These are phyloP conservation scores for Phyllotreta striolata DNA, from an alignment of 2,888 invertebrate species.

Conservation along the genomic window DNA sequence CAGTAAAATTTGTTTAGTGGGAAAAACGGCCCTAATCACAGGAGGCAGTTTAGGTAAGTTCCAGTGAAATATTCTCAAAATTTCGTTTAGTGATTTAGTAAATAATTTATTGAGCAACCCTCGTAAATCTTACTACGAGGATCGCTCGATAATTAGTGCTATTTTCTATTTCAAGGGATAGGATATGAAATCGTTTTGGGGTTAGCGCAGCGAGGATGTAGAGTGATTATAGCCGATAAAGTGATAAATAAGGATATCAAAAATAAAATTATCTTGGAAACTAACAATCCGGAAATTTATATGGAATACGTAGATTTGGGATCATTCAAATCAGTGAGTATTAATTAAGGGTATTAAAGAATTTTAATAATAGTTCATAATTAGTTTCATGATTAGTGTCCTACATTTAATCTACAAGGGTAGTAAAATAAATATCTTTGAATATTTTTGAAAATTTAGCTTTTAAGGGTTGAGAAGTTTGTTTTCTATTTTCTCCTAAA, in stretches of 20 bases:
- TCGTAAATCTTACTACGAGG: background rate
- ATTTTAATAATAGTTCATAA: background rate
- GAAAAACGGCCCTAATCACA: conserved; percentile 56
- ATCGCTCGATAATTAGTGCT: background rate
- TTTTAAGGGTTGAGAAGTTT: no score
- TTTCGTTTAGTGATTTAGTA: background rate
- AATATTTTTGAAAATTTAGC: no score
- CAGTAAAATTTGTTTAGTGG: conserved; percentile 48
- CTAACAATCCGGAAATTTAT: conserved; percentile 54
- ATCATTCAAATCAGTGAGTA: conserved; percentile 65
- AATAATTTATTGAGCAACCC: background rate
- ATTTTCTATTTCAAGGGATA: conserved; percentile 53
- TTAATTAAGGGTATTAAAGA: background rate
- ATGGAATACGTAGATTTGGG: conserved; percentile 64
- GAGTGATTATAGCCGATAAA: conserved; percentile 64
- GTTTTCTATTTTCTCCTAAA: no score
- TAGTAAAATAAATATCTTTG: no score
- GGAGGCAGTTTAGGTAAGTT: conserved; percentile 53
- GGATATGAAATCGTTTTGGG: conserved; percentile 60
- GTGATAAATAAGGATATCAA: conserved; percentile 45
- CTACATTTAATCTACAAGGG: no score
- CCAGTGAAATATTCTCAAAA: background rate
- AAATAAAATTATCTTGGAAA: conserved; percentile 49
- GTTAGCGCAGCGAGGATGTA: conserved; percentile 62
- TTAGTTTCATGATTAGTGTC: no score